Conservation (phyloP, 2,113 vertebrate species). For the Gymnorhina tibicen region DNA sequence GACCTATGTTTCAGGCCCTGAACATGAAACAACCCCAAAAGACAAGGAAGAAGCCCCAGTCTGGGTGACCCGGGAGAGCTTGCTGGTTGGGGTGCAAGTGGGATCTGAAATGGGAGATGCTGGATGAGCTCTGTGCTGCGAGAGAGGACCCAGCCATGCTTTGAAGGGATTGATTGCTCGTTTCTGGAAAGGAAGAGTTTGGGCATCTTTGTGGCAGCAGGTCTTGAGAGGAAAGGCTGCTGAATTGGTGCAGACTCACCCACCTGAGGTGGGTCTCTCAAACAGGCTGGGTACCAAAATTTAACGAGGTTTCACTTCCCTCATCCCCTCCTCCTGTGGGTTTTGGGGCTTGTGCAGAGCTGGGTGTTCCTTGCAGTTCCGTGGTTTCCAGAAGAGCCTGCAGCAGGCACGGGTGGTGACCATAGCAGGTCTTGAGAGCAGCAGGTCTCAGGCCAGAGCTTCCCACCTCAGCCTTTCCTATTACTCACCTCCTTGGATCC, state of each 20-base stretch:
- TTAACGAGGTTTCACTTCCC: not conserved
- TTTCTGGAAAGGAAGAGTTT: not conserved
- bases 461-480: not conserved
- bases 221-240: not conserved
- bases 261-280: accelerated
- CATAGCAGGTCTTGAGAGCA: not conserved
- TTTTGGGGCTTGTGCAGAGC: not conserved
- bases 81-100: not conserved
- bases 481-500: not conserved
- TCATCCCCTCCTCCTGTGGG: not conserved
- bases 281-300: not conserved
- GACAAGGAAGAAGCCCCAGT: not conserved
- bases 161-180: not conserved
- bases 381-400: not conserved
- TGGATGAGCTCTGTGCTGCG: not conserved
- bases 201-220: not conserved
- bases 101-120: not conserved
- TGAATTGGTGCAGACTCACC: not conserved
- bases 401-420: not conserved
- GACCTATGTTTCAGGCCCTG: not conserved
- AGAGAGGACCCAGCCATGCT: not conserved
- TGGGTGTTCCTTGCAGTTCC: not conserved
- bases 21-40: not conserved
- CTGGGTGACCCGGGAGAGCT: not conserved
- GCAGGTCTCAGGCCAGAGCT: not conserved